phyloP scores from a whole-genome alignment of 2,797 vertebrate species.

The Choloepus didactylus region DNA sequence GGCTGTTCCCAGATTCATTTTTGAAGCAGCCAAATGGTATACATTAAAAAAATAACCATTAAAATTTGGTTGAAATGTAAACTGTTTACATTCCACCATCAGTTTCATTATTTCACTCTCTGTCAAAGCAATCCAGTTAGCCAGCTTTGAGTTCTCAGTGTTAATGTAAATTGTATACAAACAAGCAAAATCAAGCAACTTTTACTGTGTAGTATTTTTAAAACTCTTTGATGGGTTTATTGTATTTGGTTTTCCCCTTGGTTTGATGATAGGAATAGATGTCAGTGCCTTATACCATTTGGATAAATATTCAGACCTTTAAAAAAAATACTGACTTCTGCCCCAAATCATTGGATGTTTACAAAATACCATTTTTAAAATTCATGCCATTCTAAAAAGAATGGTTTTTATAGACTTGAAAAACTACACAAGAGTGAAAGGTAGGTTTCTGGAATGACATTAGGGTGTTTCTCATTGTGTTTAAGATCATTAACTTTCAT shows the following conservation, averaged over 20 bases:
- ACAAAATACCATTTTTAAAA: constrained; percentile 52
- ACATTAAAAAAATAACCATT: constrained; percentile 3
- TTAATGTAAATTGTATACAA: constrained; percentile 2
- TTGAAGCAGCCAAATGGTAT: constrained; percentile 43
- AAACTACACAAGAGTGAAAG: constrained; percentile 37
- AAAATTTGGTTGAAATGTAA: constrained; percentile 68
- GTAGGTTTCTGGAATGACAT: constrained; percentile 42
- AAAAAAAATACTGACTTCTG: constrained; percentile 15
- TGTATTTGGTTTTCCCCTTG: constrained; percentile 28
- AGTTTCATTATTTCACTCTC: constrained; percentile 58
- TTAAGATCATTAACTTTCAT: constrained; percentile 24
- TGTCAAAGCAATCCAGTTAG: constrained; percentile 65
- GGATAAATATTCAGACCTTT: constrained; percentile 23
- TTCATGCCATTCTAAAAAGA: constrained; percentile 40
- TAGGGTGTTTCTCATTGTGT: not conserved
- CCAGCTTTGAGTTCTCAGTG: constrained; percentile 50
- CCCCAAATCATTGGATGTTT: not conserved
- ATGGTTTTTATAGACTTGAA: constrained; percentile 42
- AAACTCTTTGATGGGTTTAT: constrained; percentile 56
- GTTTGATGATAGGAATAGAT: not conserved
- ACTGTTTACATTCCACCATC: constrained; percentile 47
- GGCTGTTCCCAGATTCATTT: constrained; percentile 52
- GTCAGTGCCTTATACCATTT: not conserved
- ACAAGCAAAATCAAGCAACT: constrained; percentile 26
- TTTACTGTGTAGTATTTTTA: constrained; percentile 18